Base-by-base conservation (phyloP, 2,888 invertebrate species). In the Aradus depressus region DNA sequence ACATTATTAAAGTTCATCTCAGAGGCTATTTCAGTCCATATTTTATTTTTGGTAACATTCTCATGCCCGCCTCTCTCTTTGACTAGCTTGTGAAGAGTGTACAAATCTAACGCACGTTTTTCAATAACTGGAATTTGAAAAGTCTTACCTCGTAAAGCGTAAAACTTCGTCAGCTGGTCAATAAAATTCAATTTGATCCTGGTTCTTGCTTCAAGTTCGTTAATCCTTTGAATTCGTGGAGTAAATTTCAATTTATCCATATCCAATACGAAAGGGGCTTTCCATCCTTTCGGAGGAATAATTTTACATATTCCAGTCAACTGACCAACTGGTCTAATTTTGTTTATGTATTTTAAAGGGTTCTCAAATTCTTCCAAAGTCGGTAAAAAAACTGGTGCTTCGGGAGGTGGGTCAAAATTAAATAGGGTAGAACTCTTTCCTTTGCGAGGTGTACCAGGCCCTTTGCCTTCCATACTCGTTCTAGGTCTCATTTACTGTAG, bases 201-300 rank as follows among this genome's bases (percentile, higher is more conserved):
- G 28, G 95, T 95, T 65, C 92, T 90, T 3, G 96, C 97, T 76
- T 98, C 98, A 53, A 98, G 73, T 67, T 98, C 97, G 72, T 97
- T 96, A 47, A 99, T 73, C 60, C 93, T 80, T 69, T 98, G 98
- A 62, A 97, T 88, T 62, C 98, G 77, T 10, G 98, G 97, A 14
- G 87, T 90, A 72, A 99, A 98, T 62, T 85, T 81, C 65, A 98
- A 81, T 62, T 87, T 86, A 66, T 96, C 92, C 21, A 93, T 90
- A 68, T 98, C 91, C 44, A 98, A 93, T 8, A 93, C 93, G 71
- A 98, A 99, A 8, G 97, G 93, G 14, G 50, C 45, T 44, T 50
- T 54, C 57, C 57, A 57, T 21, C 41, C 47, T 10, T 39, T 39
- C 26, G 57, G 57, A 5, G 55, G 55, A 14, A 57, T 53, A 6